phyloP scores from a whole-genome alignment of 2,113 vertebrate genomes.

The Papio anubis region DNA sequence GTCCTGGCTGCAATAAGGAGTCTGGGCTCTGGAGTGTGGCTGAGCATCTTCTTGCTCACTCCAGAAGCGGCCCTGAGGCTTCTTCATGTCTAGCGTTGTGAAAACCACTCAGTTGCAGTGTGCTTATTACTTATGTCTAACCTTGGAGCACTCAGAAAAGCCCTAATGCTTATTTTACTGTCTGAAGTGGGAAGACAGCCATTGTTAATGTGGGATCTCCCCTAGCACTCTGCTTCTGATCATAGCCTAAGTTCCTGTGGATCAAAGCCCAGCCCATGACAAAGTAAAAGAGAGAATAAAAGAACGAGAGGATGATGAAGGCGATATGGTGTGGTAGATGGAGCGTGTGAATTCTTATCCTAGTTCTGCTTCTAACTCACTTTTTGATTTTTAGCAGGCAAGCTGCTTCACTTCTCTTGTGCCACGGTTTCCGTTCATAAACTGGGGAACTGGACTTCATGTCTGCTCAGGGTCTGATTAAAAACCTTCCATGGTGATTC shows the following conservation, averaged over 20 bases:
- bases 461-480: not conserved
- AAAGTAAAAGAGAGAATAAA: not conserved
- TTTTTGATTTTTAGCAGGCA: not conserved
- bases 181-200: not conserved
- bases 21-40: not conserved
- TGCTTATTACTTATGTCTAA: not conserved
- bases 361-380: not conserved
- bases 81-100: not conserved
- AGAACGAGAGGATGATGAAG: not conserved
- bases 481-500: not conserved
- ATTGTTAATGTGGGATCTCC: not conserved
- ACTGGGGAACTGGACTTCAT: not conserved
- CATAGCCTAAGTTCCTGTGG: not conserved
- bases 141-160: not conserved
- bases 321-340: too few relatives aligned
- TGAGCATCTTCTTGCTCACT: not conserved
- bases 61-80: not conserved
- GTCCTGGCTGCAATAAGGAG: not conserved
- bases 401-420: not conserved
- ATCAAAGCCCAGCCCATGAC: not conserved
- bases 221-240: not conserved
- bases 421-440: not conserved
- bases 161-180: not conserved
- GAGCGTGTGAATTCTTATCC: not conserved
- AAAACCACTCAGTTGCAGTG: accelerated